Base-by-base conservation (phyloP, 2,888 invertebrate species). In the Antheraea assamensis region DNA sequence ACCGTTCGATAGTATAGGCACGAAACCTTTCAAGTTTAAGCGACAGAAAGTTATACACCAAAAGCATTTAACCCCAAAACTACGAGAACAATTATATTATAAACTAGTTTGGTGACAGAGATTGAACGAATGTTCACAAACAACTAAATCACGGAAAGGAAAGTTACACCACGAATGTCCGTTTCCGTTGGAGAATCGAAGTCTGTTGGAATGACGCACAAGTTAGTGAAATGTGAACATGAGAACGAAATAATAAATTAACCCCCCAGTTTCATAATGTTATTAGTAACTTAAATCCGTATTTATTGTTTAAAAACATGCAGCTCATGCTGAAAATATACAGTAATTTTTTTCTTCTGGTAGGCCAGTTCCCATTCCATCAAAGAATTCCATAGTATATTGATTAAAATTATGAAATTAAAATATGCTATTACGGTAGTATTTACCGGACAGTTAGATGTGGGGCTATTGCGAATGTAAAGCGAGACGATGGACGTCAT, bases 61-160 rank as follows among this genome's bases (percentile, higher is more conserved):
- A 55, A 58, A 58, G 1, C 24, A 58, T 58, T 24, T 24, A 13
- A 24, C n/a, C 24, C 58, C 24, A 58, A 24, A 58, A 58, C 52
- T 24, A 27, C 27, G 27, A 30, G 30, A 24, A 24, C 58, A 58
- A 24, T 64, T 64, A 30, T 30, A 64, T 30, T 64, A 30, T 27
- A 64, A 30, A 64, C 19, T 64, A 64, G 27, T 30, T 58, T 58
- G n/a, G 52, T 64, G 61, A 64, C 61, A 64, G 61, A 17, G 61
- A 64, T 64, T 64, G 61, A 64, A 30, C 27, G 61, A 64, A 17
- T 30, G 13, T 64, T 64, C 30, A 30, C 30, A 27, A 64, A 64
- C 61, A 64, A 21, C 61, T 64, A 64, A 64, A 30, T 17, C 61
- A 64, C 58, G 58, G n/a, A 24, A 52, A 58, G 24, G 1, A 58